These are phyloP conservation scores for Caenorhabditis brenneri DNA, from an alignment of 1,140 invertebrate genomes.

Conservation along the genomic window DNA sequence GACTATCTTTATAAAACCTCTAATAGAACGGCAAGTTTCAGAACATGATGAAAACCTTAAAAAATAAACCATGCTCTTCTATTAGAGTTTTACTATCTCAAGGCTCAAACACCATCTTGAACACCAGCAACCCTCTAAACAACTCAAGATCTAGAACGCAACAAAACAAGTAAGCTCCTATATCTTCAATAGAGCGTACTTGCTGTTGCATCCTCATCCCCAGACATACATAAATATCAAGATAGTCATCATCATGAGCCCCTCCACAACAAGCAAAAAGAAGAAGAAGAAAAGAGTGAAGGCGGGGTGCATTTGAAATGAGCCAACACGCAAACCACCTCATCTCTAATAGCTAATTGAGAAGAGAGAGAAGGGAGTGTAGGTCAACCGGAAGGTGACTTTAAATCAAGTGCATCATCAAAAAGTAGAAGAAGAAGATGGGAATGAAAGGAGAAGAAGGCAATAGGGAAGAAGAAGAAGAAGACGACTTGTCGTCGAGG, in stretches of 20 bases:
- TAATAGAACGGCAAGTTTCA: no score
- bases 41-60: no score
- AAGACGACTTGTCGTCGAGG: not conserved
- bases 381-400: conserved; percentile 27
- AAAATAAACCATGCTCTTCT: no score
- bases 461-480: not conserved
- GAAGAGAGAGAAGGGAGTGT: not conserved
- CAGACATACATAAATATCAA: not conserved
- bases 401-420: conserved; percentile 32
- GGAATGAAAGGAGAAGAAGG: not conserved
- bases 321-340: not conserved
- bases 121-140: no score
- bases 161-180: no score
- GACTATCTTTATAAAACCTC: no score
- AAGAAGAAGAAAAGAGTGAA: not conserved
- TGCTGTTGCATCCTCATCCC: not conserved
- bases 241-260: not conserved
- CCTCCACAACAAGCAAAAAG: not conserved
- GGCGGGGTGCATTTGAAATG: not conserved
- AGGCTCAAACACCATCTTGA: no score
- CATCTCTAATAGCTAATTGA: not conserved
- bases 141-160: no score
- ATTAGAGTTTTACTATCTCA: no score
- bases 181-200: not conserved
- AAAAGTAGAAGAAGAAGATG: not conserved